A percentile compares a stretch with the other conserved stretches of the same genome.
These are phyloP conservation scores for Litoditis marina DNA, from an alignment of 2,888 invertebrate species.

Conservation along the genomic window DNA sequence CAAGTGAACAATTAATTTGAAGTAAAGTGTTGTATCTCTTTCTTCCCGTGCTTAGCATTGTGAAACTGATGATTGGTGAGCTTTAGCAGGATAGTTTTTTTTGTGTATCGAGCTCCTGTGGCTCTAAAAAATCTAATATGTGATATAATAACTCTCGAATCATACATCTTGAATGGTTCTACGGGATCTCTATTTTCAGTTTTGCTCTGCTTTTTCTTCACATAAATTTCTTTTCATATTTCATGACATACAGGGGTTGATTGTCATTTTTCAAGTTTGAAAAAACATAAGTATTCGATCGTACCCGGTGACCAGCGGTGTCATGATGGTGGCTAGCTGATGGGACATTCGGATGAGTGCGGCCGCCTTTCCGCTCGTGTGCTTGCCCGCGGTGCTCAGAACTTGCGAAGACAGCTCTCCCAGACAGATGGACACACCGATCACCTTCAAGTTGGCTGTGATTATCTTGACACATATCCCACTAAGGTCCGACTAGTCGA, in stretches of 20 bases:
- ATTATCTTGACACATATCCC: conserved; percentile 8
- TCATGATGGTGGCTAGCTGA: conserved; percentile 39
- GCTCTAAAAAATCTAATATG: too few species aligned
- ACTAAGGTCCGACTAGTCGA: neutral
- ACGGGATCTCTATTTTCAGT: conserved; percentile 22
- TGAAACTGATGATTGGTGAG: too few species aligned
- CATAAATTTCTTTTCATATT: conserved; percentile 20
- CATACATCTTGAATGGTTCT: conserved; percentile 15
- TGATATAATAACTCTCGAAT: too few species aligned
- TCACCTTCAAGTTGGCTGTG: conserved; percentile 41
- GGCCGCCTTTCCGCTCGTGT: conserved; percentile 50
- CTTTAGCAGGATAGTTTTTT: too few species aligned
- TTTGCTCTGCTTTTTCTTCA: conserved; percentile 25
- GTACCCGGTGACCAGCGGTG: conserved; percentile 47
- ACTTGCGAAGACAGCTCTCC: conserved; percentile 54
- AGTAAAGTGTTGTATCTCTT: too few species aligned
- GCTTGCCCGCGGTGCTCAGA: conserved; percentile 43
- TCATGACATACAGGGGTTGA: conserved; percentile 12
- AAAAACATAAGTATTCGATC: neutral
- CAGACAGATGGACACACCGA: conserved; percentile 47
- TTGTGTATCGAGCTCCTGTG: too few species aligned
- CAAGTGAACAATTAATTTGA: too few species aligned
- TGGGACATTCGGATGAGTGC: conserved; percentile 50
- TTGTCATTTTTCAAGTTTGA: neutral
- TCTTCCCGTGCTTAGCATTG: too few species aligned